phyloP scores from a whole-genome alignment of 2,797 vertebrate genomes.

The Centroberyx gerrardi region DNA sequence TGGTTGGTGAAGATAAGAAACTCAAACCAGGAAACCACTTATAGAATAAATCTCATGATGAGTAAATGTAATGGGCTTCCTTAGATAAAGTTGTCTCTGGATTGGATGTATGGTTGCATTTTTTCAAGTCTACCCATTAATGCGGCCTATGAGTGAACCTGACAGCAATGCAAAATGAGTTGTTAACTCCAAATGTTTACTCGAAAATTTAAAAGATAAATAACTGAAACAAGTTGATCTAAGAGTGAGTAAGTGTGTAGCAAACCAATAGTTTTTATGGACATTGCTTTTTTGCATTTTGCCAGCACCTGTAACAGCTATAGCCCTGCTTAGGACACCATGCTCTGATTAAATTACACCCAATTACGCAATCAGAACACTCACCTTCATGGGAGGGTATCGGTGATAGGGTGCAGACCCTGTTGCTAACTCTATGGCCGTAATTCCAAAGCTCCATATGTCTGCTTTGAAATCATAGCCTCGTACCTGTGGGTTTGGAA shows the following conservation, averaged over 20 bases:
- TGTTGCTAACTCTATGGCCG: constrained; percentile 97
- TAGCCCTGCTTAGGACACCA: neutral
- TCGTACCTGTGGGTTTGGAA: constrained; percentile 88
- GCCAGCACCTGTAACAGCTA: neutral
- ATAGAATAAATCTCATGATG: constrained; percentile 9
- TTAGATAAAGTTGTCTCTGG: constrained; percentile 19
- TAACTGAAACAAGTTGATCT: too few species aligned
- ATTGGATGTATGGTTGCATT: constrained; percentile 7
- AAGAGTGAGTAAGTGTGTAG: too few species aligned
- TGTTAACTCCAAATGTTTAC: too few species aligned
- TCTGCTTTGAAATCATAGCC: constrained; percentile 99
- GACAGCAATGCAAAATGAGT: too few species aligned
- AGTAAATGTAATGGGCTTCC: constrained; percentile 21
- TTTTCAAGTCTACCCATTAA: neutral
- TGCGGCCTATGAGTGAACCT: neutral
- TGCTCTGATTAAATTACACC: constrained; percentile 5
- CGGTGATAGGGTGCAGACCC: constrained; percentile 98
- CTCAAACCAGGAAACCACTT: constrained; percentile 40
- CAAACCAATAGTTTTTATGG: neutral
- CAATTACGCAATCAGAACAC: constrained; percentile 11
- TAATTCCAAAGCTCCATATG: constrained; percentile 99
- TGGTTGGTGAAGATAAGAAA: constrained; percentile 45
- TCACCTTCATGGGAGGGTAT: constrained; percentile 99
- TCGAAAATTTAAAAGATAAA: too few species aligned
- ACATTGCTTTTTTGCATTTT: neutral